Conservation (phyloP, 2,888 invertebrate genomes). For the Corythucha ciliata region DNA sequence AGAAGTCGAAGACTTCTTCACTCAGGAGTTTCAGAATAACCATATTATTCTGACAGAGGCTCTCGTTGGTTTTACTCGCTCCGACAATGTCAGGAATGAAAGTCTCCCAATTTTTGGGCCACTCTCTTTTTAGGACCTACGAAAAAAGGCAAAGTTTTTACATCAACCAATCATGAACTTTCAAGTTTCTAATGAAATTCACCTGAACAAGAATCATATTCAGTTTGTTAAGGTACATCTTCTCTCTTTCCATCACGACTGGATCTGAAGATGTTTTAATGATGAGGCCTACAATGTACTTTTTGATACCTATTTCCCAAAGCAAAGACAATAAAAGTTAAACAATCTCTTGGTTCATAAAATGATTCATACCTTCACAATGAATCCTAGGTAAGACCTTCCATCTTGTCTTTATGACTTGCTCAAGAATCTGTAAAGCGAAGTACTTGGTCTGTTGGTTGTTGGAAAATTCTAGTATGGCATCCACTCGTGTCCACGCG, state of each 20-base stretch:
- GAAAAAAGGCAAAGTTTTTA: constrained; percentile 26
- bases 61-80: constrained; percentile 96
- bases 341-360: not conserved
- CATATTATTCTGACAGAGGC: constrained; percentile 99
- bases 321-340: not conserved
- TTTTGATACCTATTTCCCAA: constrained; percentile 77
- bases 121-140: constrained; percentile 92
- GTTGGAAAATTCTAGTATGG: constrained; percentile 89
- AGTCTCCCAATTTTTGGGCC: constrained; percentile 99
- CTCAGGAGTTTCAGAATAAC: constrained; percentile 91
- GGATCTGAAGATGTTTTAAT: constrained; percentile 96
- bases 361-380: constrained; percentile 59
- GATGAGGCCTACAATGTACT: constrained; percentile 96
- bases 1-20: constrained; percentile 99
- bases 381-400: constrained; percentile 96
- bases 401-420: constrained; percentile 98
- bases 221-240: constrained; percentile 93
- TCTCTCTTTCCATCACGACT: constrained; percentile 78
- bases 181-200: constrained; percentile 30
- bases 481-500: constrained; percentile 98
- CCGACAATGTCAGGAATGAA: constrained; percentile 99
- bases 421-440: constrained; percentile 97
- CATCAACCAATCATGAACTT: not conserved
- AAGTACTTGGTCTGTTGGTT: constrained; percentile 99
- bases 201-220: constrained; percentile 98